Base-by-base conservation (phyloP, 2,888 invertebrate genomes). In the Strigamia transsilvanica region DNA sequence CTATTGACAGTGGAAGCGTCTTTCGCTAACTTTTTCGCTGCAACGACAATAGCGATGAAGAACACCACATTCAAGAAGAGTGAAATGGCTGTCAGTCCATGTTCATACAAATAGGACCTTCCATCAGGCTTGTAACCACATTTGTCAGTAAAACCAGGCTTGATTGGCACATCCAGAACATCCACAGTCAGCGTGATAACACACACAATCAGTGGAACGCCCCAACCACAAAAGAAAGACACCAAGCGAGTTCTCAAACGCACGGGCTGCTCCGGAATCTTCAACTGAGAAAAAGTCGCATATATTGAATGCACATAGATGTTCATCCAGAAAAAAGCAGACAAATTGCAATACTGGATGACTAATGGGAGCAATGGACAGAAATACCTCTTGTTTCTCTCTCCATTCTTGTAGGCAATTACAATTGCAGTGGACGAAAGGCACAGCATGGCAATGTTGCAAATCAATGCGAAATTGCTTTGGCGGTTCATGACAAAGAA, bases 261-360 rank as follows among this genome's bases (percentile, higher is more conserved):
- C 18, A 18, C 18, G 0, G n/a, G n/a, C 18, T 18, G n/a, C 18
- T 18, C 15, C 18, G 21, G 6, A 10, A 73, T n/a, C 12, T 73
- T 12, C 32, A 73, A 6, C 2, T 32, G 2, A 27, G 32, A 23
- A 73, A 73, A 73, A 0, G 73, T 12, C 1, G 3, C 2, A 1
- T 12, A 32, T 27, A 73, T 23, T 2, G 73, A 23, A 27, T 27
- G 23, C 6, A 73, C 32, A 5, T 73, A 27, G 0, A 73, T 10
- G 32, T 73, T 73, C 73, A 73, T 73, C 73, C 73, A 73, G 32
- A 73, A 15, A 32, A 73, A 73, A 2, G 73, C 73, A 0, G 73
- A 73, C 5, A 73, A 32, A 6, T 15, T 32, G n/a, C 12, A 73
- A n/a, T 27, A 73, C 13, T 73, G 27, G 5, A 12, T 6, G 3